Conservation (phyloP, 2,888 invertebrate genomes). For the Cheilosia vernalis region DNA sequence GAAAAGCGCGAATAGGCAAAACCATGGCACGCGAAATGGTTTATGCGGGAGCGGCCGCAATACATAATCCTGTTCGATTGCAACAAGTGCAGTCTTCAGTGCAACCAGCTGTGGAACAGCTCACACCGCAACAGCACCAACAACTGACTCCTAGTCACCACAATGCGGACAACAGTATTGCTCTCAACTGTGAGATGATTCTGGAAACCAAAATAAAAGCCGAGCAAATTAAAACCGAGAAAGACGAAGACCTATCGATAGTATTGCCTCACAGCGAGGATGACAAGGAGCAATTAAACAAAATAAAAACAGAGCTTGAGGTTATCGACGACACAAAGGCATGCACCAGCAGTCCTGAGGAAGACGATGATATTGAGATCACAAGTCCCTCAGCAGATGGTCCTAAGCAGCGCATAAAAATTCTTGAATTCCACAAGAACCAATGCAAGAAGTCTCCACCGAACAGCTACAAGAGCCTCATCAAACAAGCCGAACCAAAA, state of each 20-base stretch:
- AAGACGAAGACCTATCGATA: constrained; percentile 77
- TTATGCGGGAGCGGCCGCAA: constrained; percentile 79
- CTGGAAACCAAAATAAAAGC: constrained; percentile 82
- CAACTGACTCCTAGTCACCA: constrained; percentile 67
- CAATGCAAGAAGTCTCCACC: constrained; percentile 81
- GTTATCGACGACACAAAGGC: constrained; percentile 75
- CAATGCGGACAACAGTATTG: constrained; percentile 49
- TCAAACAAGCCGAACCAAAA: constrained; percentile 83
- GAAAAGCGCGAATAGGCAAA: constrained; percentile 86
- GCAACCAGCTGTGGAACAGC: constrained; percentile 49
- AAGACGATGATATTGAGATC: constrained; percentile 54
- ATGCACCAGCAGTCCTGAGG: constrained; percentile 76
- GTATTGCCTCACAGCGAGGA: constrained; percentile 62
- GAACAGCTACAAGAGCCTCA: constrained; percentile 83
- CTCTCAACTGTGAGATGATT: constrained; percentile 69
- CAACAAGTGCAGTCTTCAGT: constrained; percentile 71
- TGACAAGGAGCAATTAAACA: constrained; percentile 79
- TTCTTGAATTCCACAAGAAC: constrained; percentile 79
- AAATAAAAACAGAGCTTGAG: constrained; percentile 81
- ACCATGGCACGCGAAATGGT: constrained; percentile 87
- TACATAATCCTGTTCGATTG: constrained; percentile 69
- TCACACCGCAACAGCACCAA: constrained; percentile 66
- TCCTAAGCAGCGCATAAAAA: constrained; percentile 79
- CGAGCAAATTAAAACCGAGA: constrained; percentile 82
- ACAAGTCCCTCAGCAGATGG: constrained; percentile 61